Conservation (phyloP, 2,888 invertebrate genomes). For the Andrena minutula region DNA sequence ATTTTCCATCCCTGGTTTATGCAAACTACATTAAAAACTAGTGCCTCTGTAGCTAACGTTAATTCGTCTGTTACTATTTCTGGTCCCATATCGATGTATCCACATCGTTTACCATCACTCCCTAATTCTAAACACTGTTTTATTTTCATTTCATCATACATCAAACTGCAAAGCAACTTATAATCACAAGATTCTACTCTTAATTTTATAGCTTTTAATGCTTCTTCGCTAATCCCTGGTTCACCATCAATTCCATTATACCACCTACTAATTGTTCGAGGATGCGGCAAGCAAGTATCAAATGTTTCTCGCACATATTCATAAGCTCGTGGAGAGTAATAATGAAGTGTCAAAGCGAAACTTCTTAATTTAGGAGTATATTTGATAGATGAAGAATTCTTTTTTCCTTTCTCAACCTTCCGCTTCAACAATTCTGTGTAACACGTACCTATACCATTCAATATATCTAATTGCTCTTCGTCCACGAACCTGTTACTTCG, state of each 20-base stretch:
- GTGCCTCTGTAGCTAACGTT: no score
- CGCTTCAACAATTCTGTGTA: not conserved
- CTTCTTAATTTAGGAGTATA: not conserved
- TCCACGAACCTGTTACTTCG: not conserved
- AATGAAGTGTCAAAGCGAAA: no score
- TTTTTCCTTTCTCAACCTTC: not conserved
- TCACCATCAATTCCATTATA: not conserved
- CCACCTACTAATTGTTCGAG: not conserved
- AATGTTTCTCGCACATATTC: no score
- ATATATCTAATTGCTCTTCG: constrained; percentile 1
- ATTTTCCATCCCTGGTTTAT: no score
- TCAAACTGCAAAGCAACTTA: not conserved
- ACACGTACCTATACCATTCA: not conserved
- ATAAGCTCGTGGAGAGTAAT: no score
- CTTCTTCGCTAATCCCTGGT: not conserved
- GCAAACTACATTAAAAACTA: no score
- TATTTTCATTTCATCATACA: constrained; percentile 6
- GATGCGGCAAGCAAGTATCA: no score
- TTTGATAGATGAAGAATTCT: not conserved
- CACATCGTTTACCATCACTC: no score
- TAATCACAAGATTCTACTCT: constrained; percentile 7
- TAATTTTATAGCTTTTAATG: constrained; percentile 4
- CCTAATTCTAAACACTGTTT: no score
- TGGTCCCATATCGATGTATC: no score
- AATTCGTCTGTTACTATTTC: no score